These are phyloP conservation scores for Epinephelus coioides DNA, from an alignment of 2,797 vertebrate genomes.

Conservation along the genomic window DNA sequence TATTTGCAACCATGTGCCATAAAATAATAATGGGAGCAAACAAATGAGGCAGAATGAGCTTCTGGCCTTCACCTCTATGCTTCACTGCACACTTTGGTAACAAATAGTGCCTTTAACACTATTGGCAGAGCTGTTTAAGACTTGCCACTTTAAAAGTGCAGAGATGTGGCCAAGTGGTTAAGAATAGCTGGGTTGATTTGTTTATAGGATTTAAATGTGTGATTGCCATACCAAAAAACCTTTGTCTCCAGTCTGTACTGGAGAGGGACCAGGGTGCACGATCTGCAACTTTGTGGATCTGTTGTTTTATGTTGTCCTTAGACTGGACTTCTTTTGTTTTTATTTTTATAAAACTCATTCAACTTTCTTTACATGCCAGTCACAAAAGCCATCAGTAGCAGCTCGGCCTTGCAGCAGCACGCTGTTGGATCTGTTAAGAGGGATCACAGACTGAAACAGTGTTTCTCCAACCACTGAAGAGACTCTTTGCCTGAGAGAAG, in stretches of 20 bases:
- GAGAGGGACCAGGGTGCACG: slow-evolving; percentile 76
- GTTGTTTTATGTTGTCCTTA: slow-evolving; percentile 60
- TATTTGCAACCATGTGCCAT: slow-evolving; percentile 79
- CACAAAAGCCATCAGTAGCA: slow-evolving; percentile 74
- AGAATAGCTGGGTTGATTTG: slow-evolving; percentile 46
- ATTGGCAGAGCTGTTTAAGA: slow-evolving; percentile 36
- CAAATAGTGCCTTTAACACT: slow-evolving; percentile 75
- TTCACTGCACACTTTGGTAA: slow-evolving; percentile 59
- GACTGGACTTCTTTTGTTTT: slow-evolving; percentile 52
- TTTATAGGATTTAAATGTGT: slow-evolving; percentile 60
- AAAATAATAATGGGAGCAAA: slow-evolving; percentile 57
- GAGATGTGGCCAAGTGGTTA: slow-evolving; percentile 34
- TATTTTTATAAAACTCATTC: slow-evolving; percentile 42
- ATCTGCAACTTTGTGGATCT: slow-evolving; percentile 62
- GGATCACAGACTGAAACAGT: slow-evolving; percentile 49
- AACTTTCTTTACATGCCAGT: slow-evolving; percentile 65
- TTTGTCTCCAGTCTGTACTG: slow-evolving; percentile 70
- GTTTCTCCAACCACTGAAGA: slow-evolving; percentile 49
- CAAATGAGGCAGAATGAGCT: slow-evolving; percentile 46
- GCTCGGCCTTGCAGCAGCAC: slow-evolving; percentile 50
- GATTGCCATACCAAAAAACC: slow-evolving; percentile 71
- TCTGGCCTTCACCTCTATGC: slow-evolving; percentile 27
- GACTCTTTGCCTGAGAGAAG: slow-evolving; percentile 37
- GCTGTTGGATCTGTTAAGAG: slow-evolving; percentile 34
- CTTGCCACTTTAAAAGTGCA: slow-evolving; percentile 49